A percentile compares a stretch with the other conserved stretches of the same genome.
Conservation (phyloP, 2,113 vertebrate genomes). For the Deroptyus accipitrinus region DNA sequence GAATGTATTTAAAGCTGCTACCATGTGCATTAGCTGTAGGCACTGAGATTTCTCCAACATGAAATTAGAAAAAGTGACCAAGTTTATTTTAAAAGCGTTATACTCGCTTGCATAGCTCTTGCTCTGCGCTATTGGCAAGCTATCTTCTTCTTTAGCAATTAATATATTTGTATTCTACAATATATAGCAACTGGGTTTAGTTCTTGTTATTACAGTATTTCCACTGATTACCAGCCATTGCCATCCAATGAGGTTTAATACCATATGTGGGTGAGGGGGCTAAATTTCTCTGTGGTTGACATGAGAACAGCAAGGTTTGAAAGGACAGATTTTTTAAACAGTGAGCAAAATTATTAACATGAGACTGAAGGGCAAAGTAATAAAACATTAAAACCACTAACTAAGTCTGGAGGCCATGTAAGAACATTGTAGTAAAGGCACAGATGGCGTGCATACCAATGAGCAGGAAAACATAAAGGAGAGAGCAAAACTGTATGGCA, state of each 20-base stretch:
- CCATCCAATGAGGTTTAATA: not conserved
- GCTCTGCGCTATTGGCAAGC: not conserved
- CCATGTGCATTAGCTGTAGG: not conserved
- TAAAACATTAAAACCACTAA: conserved; percentile 56
- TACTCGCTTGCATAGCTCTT: not conserved
- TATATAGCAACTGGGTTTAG: not conserved
- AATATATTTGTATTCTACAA: not conserved
- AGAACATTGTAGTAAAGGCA: conserved; percentile 22
- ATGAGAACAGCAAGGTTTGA: not conserved
- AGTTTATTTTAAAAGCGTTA: not conserved
- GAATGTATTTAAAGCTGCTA: not conserved
- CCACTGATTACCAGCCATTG: not conserved
- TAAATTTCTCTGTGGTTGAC: not conserved
- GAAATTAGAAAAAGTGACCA: not conserved
- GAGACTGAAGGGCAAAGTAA: conserved; percentile 56
- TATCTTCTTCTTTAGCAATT: not conserved
- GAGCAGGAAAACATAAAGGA: conserved; percentile 18
- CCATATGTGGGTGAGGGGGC: rapidly evolving
- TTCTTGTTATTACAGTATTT: not conserved
- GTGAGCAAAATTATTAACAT: conserved; percentile 36
- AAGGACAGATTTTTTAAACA: conserved; percentile 39
- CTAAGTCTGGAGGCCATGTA: conserved; percentile 48
- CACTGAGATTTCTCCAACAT: not conserved
- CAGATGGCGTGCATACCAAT: conserved; percentile 55
- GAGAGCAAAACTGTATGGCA: conserved; percentile 13